Evolutionary conservation across 2,797 vertebrate genomes (phyloP).

Genomic region (Galago senegalensis): DNA sequence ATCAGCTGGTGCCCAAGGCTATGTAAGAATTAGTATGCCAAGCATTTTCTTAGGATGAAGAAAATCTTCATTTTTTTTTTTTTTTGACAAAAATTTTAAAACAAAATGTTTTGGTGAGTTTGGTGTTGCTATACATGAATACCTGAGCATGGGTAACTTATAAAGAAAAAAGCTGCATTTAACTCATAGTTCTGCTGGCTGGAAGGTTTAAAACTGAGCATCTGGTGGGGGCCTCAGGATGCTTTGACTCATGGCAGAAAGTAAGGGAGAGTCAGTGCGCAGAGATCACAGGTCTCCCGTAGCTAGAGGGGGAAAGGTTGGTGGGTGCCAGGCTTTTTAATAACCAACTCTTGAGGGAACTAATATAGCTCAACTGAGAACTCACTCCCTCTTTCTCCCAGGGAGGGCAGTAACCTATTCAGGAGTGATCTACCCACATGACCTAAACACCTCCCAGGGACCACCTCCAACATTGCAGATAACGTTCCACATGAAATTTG

Average conservation of each 20-base stretch:
- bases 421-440: background rate
- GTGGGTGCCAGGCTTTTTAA: background rate
- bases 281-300: background rate
- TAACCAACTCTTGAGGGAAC: background rate
- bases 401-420: background rate
- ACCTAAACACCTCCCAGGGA: no score
- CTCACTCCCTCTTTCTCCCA: background rate
- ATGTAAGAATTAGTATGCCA: background rate
- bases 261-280: background rate
- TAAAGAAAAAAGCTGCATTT: background rate
- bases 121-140: background rate
- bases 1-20: background rate
- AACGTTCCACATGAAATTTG: no score
- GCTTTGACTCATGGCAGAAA: background rate
- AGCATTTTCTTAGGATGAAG: background rate
- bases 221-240: background rate
- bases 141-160: background rate
- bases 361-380: background rate
- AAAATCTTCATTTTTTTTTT: background rate
- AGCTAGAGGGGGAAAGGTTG: background rate
- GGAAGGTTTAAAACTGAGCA: background rate
- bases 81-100: background rate
- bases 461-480: no score
- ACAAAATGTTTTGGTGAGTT: background rate
- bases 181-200: background rate